Conservation (phyloP, 2,888 invertebrate species). For the Raillietiella orientalis region DNA sequence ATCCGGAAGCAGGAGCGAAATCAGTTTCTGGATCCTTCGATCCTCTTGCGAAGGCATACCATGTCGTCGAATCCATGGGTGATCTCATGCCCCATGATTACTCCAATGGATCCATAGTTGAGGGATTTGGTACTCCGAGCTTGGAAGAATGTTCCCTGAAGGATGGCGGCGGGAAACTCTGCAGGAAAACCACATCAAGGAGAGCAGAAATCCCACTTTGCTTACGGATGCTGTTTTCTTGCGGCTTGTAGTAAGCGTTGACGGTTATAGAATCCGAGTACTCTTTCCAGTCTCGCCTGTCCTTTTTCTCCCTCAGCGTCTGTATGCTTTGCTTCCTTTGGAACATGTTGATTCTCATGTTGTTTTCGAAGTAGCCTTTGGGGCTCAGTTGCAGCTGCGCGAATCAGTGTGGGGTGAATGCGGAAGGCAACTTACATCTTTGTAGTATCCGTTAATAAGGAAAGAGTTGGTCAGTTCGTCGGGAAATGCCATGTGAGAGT, state of each 20-base stretch:
- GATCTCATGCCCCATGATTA: conserved; percentile 70
- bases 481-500: no score
- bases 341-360: conserved; percentile 40
- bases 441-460: no score
- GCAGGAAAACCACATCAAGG: no score
- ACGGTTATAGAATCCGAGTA: conserved; percentile 53
- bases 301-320: conserved; percentile 38
- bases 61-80: conserved; percentile 23
- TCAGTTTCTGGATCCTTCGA: no score
- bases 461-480: no score
- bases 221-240: conserved; percentile 63
- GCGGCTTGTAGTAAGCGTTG: conserved; percentile 52
- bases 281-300: conserved; percentile 53
- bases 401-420: no score
- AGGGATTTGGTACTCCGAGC: conserved; percentile 60
- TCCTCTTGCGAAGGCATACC: no score
- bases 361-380: conserved; percentile 34
- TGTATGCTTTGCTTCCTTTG: conserved; percentile 44
- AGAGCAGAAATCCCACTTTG: no score
- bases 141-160: conserved; percentile 69
- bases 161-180: conserved; percentile 79
- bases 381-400: conserved; percentile 35
- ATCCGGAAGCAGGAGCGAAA: conserved; percentile 5
- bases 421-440: no score
- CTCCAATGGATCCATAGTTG: conserved; percentile 72